Evolutionary conservation across 1,140 invertebrate genomes (phyloP).

Genomic region (Mactra quadrangularis): DNA sequence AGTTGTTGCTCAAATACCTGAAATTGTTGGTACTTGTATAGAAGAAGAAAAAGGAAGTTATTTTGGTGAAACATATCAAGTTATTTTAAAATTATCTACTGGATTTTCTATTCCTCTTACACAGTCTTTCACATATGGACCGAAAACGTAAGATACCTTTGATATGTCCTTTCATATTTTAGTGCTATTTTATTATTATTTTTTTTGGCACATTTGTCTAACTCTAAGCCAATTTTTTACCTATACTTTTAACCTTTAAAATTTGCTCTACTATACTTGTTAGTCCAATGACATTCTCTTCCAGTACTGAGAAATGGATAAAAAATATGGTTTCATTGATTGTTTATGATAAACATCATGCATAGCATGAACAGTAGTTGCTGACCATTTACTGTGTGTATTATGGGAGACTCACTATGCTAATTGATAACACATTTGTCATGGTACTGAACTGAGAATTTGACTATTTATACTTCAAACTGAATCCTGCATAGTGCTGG

Average conservation of each 20-base stretch:
- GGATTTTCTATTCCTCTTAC: slow-evolving; percentile 49
- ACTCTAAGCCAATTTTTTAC: background rate
- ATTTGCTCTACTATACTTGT: too few relatives aligned
- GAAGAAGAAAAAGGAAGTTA: slow-evolving; percentile 33
- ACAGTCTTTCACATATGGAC: slow-evolving; percentile 45
- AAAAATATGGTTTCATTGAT: background rate
- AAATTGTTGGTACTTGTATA: background rate
- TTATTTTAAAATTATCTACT: slow-evolving; percentile 36
- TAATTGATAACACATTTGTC: background rate
- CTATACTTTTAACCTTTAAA: too few relatives aligned
- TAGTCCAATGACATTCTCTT: too few relatives aligned
- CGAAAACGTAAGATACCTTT: slow-evolving; percentile 27
- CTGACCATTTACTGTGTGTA: too few relatives aligned
- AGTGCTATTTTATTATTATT: background rate
- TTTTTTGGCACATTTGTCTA: background rate
- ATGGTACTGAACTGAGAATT: background rate
- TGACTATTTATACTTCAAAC: background rate
- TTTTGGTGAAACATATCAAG: slow-evolving; percentile 48
- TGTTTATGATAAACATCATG: background rate
- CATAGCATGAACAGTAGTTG: too few relatives aligned
- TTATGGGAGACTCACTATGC: too few relatives aligned
- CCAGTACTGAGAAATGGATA: too few relatives aligned
- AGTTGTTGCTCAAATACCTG: slow-evolving; percentile 41
- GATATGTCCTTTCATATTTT: background rate
- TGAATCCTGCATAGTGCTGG: background rate